Evolutionary conservation across 1,140 invertebrate genomes (phyloP), one percentile per base, ranked within the genome.

Genomic region (Bilobella aurantiaca): DNA sequence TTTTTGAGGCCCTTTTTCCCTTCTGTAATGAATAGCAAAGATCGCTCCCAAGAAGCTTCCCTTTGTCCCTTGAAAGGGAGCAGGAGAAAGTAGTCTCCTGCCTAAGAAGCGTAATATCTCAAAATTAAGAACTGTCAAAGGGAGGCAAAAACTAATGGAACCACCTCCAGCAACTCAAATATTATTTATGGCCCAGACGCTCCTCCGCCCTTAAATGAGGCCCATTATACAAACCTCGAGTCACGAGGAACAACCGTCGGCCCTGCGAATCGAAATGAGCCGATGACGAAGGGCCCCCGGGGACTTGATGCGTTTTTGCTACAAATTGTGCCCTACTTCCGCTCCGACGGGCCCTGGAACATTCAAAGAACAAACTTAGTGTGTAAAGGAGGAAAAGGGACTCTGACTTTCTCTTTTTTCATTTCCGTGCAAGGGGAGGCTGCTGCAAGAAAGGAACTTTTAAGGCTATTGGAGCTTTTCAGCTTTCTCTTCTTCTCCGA

Each of bases 91-190:
- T 12, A 42, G 34, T 12, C 8, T 8, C 18, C 34, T 42, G 34
- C 34, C 18, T 42, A 42, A 42, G 34, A 42, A 42, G 34, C 34
- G 8, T 42, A 42, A 42, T 42, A 53, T 53, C 49, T 53, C 49
- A 53, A 53, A 53, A 53, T 53, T 53, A 53, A 23, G 49, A 53
- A 23, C 8, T 53, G 49, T 53, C 49, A 53, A 53, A 53, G 12
- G 34, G 34, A 42, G 8, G 18, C 18, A 42, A n/a, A 42, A 18
- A 18, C 34, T 42, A 16, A 53, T 53, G 49, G 49, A 53, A 53
- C 49, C 49, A 53, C 49, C 23, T 53, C 8, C 49, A 42, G n/a
- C 37, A 12, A 12, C 37, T 42, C 37, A 53, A 53, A 53, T 53
- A 16, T 53, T 53, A 53, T 53, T 53, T 53, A 53, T 53, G 49